A percentile compares a stretch with the other conserved stretches of the same genome.
Evolutionary conservation across 2,797 vertebrate species (phyloP).

Genomic region (Pterois miles): DNA sequence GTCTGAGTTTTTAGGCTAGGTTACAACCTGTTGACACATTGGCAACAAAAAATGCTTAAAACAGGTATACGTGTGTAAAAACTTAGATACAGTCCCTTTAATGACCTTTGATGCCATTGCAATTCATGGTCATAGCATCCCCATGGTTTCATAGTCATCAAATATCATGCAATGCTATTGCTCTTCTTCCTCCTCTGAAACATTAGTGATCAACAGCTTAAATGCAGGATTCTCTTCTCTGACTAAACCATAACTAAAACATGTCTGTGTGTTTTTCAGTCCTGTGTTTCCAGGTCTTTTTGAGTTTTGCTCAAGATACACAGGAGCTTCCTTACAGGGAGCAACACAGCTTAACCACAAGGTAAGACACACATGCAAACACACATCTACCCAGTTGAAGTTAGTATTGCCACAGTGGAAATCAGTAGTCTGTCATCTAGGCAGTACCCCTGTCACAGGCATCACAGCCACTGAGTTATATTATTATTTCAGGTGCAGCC

Average conservation of each 20-base stretch:
- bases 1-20: too few relatives aligned
- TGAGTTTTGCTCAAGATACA: constrained; percentile 97
- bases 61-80: too few relatives aligned
- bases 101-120: background rate
- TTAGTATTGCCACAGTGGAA: background rate
- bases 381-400: background rate
- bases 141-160: background rate
- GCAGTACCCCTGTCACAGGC: background rate
- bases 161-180: background rate
- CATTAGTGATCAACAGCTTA: too few relatives aligned
- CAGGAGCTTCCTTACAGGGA: constrained; percentile 95
- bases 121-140: background rate
- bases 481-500: background rate
- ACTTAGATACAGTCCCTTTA: too few relatives aligned
- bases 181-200: background rate
- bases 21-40: too few relatives aligned
- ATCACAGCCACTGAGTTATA: background rate
- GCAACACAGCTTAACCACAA: constrained; percentile 99
- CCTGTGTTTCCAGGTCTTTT: constrained; percentile 98
- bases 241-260: background rate
- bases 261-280: constrained; percentile 74
- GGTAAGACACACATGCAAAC: constrained; percentile 74
- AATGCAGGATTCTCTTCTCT: background rate
- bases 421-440: background rate
- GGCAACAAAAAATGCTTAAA: too few relatives aligned